These are phyloP conservation scores for Xiphophorus birchmanni DNA, from an alignment of 2,797 vertebrate genomes.

Conservation along the genomic window DNA sequence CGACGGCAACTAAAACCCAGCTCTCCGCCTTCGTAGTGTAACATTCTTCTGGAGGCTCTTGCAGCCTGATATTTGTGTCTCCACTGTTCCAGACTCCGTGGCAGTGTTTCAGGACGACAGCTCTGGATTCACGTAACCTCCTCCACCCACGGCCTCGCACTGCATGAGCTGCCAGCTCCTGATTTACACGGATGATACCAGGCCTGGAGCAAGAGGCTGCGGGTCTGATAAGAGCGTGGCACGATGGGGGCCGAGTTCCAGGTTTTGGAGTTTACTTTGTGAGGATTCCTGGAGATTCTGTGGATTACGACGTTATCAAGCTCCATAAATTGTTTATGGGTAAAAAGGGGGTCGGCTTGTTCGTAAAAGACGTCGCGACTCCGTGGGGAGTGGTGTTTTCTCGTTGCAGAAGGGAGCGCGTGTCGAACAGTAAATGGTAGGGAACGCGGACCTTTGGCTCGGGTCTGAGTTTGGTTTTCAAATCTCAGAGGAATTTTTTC, in stretches of 20 bases:
- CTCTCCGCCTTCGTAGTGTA: not conserved
- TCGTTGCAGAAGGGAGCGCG: conserved; percentile 26
- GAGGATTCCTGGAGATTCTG: conserved; percentile 38
- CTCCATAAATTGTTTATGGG: conserved; percentile 13
- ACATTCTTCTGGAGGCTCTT: conserved; percentile 13
- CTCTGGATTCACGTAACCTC: conserved; percentile 41
- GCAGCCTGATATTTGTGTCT: conserved; percentile 13
- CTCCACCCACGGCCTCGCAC: conserved; percentile 38
- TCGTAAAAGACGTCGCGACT: conserved; percentile 18
- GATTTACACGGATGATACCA: conserved; percentile 61
- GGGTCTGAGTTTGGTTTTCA: conserved; percentile 13
- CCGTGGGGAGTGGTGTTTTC: conserved; percentile 36
- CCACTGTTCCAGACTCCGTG: conserved; percentile 19
- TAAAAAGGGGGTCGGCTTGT: conserved; percentile 14
- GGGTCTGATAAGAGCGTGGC: conserved; percentile 54
- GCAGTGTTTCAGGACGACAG: conserved; percentile 21
- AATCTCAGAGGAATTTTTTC: conserved; percentile 15
- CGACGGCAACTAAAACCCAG: not conserved
- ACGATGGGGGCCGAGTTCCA: conserved; percentile 38
- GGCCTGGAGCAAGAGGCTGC: conserved; percentile 20
- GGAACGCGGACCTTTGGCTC: conserved; percentile 47
- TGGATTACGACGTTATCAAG: conserved; percentile 19
- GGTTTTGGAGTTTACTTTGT: conserved; percentile 27
- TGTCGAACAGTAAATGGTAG: conserved; percentile 24
- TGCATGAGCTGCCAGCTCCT: conserved; percentile 25